These are phyloP conservation scores for Larimichthys polyactis DNA, from an alignment of 2,113 vertebrate genomes.

Conservation along the genomic window DNA sequence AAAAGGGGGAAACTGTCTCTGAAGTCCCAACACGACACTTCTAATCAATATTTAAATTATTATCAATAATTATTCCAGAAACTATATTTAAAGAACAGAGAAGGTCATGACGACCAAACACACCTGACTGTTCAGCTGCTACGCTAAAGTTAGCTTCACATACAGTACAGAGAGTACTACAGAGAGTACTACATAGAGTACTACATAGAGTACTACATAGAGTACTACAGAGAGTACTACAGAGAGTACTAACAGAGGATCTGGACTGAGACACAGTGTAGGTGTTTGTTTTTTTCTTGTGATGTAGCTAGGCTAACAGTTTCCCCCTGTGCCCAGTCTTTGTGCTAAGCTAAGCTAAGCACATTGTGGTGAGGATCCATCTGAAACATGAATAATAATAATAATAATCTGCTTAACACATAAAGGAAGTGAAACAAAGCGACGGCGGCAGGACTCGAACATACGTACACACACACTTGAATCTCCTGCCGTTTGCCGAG, in stretches of 20 bases:
- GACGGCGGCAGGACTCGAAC: neutral
- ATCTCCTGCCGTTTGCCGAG: neutral
- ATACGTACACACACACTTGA: neutral
- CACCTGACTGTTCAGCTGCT: no score
- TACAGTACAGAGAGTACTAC: no score
- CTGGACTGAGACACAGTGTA: neutral
- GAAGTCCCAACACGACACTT: no score
- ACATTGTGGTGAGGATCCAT: neutral
- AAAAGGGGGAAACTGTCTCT: neutral
- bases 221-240: no score
- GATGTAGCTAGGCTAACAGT: neutral
- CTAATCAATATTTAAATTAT: no score
- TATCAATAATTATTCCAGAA: no score
- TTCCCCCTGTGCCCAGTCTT: slow-evolving; percentile 5
- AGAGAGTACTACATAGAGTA: no score
- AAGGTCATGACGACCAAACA: no score
- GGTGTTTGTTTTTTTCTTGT: neutral
- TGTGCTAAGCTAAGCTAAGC: slow-evolving; percentile 50
- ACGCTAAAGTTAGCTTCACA: no score
- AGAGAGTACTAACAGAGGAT: no score
- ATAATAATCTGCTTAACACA: slow-evolving; percentile 14
- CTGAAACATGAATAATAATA: neutral
- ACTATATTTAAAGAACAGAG: no score
- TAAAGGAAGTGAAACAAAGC: neutral
- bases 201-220: no score